Base-by-base conservation (phyloP, 2,113 vertebrate genomes). In the Salvelinus namaycush region DNA sequence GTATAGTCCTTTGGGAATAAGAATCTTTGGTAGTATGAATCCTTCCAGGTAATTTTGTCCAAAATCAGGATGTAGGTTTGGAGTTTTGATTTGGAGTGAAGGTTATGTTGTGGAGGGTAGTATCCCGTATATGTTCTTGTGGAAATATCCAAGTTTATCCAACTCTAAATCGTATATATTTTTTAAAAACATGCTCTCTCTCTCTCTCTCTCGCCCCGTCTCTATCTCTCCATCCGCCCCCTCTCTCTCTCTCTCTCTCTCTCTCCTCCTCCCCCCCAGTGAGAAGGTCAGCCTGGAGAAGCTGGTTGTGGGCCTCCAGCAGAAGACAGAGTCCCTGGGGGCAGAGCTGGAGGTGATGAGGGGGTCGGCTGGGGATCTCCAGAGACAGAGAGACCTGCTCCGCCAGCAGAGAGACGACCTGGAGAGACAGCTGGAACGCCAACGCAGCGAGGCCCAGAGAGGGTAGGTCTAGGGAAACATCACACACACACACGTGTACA, bases 361-460 rank as follows among this genome's bases (percentile, higher is more conserved):
- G 71, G 83, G 88, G 18, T 70, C 84, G 1, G 91, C 87, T 0
- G 29, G 74, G 0, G 95, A 95, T 31, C 90, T 95, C 51, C 91
- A 90, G 78, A 86, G 90, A 31, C 87, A 93, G 82, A 78, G 87
- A 51, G 88, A 88, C 84, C 87, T 91, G 76, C 78, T 93, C 31
- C 84, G 87, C 27, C 89, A 93, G 83, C 93, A 93, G 86, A 89
- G 89, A 77, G 90, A 93, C 2, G 94, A 93, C 77, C 87, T 93
- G 80, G 89, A 83, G 74, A 88, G 70, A 75, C 92, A 90, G 84
- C 79, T 89, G 57, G 79, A 88, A 80, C 83, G 78, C 31, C 88
- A 87, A 65, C 78, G 70, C 57, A 77, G 89, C 1, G 90, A 93
- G 79, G 86, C 90, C 72, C 90, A 93, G 72, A 81, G 90, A 89